Percentiles rank a stretch among this genome's conserved stretches.
These are phyloP conservation scores for Hypsibius dujardini DNA, from an alignment of 1,140 invertebrate genomes.

Conservation along the genomic window DNA sequence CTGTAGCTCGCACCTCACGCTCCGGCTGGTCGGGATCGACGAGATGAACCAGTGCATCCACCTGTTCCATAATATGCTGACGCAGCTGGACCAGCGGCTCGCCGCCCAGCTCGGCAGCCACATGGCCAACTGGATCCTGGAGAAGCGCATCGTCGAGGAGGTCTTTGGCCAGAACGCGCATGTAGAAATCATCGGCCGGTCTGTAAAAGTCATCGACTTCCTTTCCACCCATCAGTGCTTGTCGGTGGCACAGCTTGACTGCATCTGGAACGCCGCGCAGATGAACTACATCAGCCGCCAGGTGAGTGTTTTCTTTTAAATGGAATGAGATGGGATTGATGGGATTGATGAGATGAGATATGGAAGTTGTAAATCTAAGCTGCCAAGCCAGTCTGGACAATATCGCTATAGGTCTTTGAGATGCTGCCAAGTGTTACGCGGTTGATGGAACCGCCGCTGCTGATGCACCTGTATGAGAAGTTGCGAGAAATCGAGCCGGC, in stretches of 20 bases:
- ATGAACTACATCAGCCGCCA: constrained; percentile 80
- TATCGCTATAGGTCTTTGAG: constrained; percentile 39
- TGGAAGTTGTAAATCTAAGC: too few species aligned
- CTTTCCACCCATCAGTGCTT: constrained; percentile 73
- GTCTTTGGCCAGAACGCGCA: constrained; percentile 88
- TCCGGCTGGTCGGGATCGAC: constrained; percentile 70
- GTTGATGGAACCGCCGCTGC: constrained; percentile 64
- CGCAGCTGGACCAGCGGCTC: constrained; percentile 16
- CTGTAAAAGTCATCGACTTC: constrained; percentile 61
- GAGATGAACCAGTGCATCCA: constrained; percentile 51
- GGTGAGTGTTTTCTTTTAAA: constrained; percentile 37
- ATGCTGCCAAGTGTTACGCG: constrained; percentile 69
- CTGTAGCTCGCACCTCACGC: constrained; percentile 65
- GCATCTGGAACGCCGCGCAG: constrained; percentile 80
- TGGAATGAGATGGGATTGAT: too few species aligned
- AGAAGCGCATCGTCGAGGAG: constrained; percentile 77
- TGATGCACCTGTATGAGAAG: constrained; percentile 64
- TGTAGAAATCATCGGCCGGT: constrained; percentile 49
- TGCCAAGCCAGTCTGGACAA: too few species aligned
- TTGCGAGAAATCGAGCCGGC: constrained; percentile 64
- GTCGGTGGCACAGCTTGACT: constrained; percentile 71
- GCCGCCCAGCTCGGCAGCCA: constrained; percentile 47
- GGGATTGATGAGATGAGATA: too few species aligned
- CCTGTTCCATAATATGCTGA: constrained; percentile 3
- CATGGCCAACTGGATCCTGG: constrained; percentile 66